Percentiles rank a stretch among this genome's conserved stretches.
Evolutionary conservation across 2,888 invertebrate species (phyloP).

Genomic region (Pyrrhosoma nymphula): DNA sequence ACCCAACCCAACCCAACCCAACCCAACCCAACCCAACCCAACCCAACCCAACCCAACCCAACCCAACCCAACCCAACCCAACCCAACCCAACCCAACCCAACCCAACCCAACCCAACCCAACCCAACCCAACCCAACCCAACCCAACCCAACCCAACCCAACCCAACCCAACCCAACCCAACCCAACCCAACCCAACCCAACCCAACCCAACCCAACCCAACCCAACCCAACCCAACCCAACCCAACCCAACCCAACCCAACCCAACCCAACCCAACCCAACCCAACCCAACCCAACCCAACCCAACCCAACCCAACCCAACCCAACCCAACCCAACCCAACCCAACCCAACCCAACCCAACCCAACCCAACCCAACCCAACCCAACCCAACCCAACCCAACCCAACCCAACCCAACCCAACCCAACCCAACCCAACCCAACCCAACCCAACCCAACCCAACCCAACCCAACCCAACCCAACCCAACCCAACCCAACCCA

Average conservation of each 20-base stretch:
- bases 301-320: slow-evolving; percentile 25
- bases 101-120: slow-evolving; percentile 25
- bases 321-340: slow-evolving; percentile 25
- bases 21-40: slow-evolving; percentile 25
- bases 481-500: slow-evolving; percentile 25
- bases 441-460: slow-evolving; percentile 30
- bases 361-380: slow-evolving; percentile 30
- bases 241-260: slow-evolving; percentile 25
- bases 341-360: slow-evolving; percentile 25
- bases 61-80: slow-evolving; percentile 30
- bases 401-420: slow-evolving; percentile 25
- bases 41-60: slow-evolving; percentile 25
- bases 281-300: slow-evolving; percentile 30
- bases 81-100: slow-evolving; percentile 25
- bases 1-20: slow-evolving; percentile 30
- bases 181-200: slow-evolving; percentile 25
- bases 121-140: slow-evolving; percentile 25
- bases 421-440: slow-evolving; percentile 25
- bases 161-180: slow-evolving; percentile 25
- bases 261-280: slow-evolving; percentile 25
- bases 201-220: slow-evolving; percentile 25
- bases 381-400: slow-evolving; percentile 25
- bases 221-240: slow-evolving; percentile 30
- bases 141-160: slow-evolving; percentile 30
- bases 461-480: slow-evolving; percentile 25